Conservation (phyloP, 2,113 vertebrate genomes). For the Aspidoscelis tigris region DNA sequence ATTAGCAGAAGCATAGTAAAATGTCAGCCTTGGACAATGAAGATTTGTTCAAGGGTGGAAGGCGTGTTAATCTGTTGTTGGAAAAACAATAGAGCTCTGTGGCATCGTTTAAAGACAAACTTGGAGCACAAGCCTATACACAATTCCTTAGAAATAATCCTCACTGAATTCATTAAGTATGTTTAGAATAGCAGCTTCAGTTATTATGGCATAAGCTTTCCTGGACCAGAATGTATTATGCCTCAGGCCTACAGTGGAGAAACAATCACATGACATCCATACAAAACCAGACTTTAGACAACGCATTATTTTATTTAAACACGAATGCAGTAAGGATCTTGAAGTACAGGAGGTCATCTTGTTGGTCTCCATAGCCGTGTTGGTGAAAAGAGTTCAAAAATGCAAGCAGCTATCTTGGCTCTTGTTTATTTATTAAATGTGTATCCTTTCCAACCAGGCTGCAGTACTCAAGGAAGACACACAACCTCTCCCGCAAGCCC, state of each 20-base stretch:
- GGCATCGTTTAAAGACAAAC: not conserved
- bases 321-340: not conserved
- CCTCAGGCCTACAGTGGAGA: not conserved
- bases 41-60: not conserved
- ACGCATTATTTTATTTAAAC: not conserved
- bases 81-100: not conserved
- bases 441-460: too few species aligned
- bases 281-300: not conserved
- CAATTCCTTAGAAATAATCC: not conserved
- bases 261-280: not conserved
- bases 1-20: not conserved
- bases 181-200: not conserved
- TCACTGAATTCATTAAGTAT: not conserved
- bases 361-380: not conserved
- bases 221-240: not conserved
- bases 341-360: not conserved
- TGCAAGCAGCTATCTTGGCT: too few species aligned
- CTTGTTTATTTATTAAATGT: too few species aligned
- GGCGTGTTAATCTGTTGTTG: not conserved
- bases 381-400: not conserved
- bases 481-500: too few species aligned
- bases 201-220: not conserved
- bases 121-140: not conserved
- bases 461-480: too few species aligned
- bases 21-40: not conserved